Percentiles rank a stretch among this genome's conserved stretches.
Evolutionary conservation across 2,113 vertebrate genomes (phyloP).

Genomic region (Dicaeum eximium): DNA sequence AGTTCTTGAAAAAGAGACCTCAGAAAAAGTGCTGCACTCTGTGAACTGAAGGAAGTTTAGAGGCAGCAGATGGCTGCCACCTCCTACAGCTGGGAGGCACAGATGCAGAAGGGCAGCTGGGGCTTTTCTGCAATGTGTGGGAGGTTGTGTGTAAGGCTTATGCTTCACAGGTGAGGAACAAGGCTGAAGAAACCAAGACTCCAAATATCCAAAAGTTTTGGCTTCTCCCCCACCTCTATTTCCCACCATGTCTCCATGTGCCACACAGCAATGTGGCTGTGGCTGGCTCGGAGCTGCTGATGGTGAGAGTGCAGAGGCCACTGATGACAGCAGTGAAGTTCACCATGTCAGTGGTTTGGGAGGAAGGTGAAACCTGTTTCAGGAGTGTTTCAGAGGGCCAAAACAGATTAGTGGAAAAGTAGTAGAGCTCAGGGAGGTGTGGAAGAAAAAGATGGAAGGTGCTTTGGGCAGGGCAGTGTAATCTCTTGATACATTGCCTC

Average conservation of each 20-base stretch:
- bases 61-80: accelerated
- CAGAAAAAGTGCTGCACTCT: not conserved
- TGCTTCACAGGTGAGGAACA: not conserved
- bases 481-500: not conserved
- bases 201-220: not conserved
- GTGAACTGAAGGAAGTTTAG: not conserved
- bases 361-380: not conserved
- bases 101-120: not conserved
- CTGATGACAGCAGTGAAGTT: not conserved
- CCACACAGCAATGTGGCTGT: not conserved
- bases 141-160: not conserved
- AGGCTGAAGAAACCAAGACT: not conserved
- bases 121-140: not conserved
- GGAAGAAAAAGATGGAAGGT: not conserved
- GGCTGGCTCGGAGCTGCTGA: not conserved
- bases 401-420: not conserved
- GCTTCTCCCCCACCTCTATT: not conserved
- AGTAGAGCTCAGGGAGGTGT: not conserved
- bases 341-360: not conserved
- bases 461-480: not conserved
- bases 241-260: not conserved
- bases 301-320: not conserved
- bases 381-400: not conserved
- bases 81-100: not conserved
- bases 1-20: not conserved